phyloP scores from a whole-genome alignment of 2,888 invertebrate genomes.

The Strigamia transsilvanica region DNA sequence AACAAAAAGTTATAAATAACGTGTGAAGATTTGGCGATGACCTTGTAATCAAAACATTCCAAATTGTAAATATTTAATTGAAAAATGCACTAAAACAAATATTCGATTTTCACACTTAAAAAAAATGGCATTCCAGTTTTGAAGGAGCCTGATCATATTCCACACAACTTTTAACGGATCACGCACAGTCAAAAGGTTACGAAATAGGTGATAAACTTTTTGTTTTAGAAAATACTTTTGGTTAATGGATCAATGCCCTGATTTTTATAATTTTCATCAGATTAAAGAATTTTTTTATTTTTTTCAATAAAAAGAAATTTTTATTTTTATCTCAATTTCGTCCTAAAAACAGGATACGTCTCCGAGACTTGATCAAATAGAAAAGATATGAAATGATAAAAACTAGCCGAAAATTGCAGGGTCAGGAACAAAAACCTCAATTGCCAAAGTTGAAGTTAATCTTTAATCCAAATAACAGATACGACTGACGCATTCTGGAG shows the following conservation, averaged over 20 bases:
- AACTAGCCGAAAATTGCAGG: not conserved
- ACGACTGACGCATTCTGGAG: not conserved
- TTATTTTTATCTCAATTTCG: not conserved
- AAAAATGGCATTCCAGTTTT: slow-evolving; percentile 6
- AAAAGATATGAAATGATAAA: slow-evolving; percentile 16
- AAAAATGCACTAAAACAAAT: not conserved
- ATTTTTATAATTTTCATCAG: not conserved
- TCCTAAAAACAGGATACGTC: not conserved
- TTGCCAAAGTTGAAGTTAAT: not conserved
- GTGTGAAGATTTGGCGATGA: not conserved
- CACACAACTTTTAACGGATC: slow-evolving; percentile 3
- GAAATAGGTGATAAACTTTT: not conserved
- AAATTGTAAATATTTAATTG: slow-evolving; percentile 2
- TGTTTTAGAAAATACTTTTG: not conserved
- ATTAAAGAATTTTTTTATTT: not conserved
- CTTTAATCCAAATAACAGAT: slow-evolving; percentile 17
- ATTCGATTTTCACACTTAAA: not conserved
- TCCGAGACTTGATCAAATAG: not conserved
- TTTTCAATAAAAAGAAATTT: not conserved
- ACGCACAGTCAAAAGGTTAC: slow-evolving; percentile 39
- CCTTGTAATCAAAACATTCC: not conserved
- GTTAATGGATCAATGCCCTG: slow-evolving; percentile 35
- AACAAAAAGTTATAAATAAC: not conserved
- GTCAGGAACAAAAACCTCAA: not conserved
- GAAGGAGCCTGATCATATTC: slow-evolving; percentile 2